Evolutionary conservation across 2,113 vertebrate species (phyloP).

Genomic region (Silurus glanis): DNA sequence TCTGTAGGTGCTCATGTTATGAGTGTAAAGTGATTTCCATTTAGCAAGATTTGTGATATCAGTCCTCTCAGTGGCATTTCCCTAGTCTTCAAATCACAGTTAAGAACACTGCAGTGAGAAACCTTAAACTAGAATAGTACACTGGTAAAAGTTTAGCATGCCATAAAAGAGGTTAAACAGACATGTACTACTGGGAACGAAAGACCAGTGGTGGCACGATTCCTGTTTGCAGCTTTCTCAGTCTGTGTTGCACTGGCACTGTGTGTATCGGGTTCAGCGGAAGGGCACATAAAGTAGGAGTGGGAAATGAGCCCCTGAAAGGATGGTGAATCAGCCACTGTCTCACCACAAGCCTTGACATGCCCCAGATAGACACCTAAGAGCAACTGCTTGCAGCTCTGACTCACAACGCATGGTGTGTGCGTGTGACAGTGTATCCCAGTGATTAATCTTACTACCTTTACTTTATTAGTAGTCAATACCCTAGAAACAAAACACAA

Average conservation of each 20-base stretch:
- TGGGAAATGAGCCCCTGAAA: slow-evolving; percentile 40
- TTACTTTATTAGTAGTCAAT: slow-evolving; percentile 35
- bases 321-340: slow-evolving; percentile 54
- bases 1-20: slow-evolving; percentile 45
- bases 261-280: slow-evolving; percentile 34
- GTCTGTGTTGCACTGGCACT: not conserved
- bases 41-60: slow-evolving; percentile 41
- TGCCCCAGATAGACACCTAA: slow-evolving; percentile 67
- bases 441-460: slow-evolving; percentile 8
- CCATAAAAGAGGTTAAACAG: slow-evolving; percentile 6
- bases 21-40: slow-evolving; percentile 45
- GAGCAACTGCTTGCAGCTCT: slow-evolving; percentile 56
- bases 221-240: not conserved
- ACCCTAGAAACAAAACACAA: slow-evolving; percentile 37
- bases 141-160: not conserved
- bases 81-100: not conserved
- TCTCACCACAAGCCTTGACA: slow-evolving; percentile 60
- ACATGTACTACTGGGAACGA: not conserved
- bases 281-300: slow-evolving; percentile 49
- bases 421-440: slow-evolving; percentile 30
- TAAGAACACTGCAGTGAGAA: slow-evolving; percentile 7
- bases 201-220: not conserved
- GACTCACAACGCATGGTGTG: slow-evolving; percentile 58
- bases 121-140: slow-evolving; percentile 2
- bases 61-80: slow-evolving; percentile 45